Evolutionary conservation across 1,140 invertebrate genomes (phyloP).

Genomic region (Microplitis demolitor): DNA sequence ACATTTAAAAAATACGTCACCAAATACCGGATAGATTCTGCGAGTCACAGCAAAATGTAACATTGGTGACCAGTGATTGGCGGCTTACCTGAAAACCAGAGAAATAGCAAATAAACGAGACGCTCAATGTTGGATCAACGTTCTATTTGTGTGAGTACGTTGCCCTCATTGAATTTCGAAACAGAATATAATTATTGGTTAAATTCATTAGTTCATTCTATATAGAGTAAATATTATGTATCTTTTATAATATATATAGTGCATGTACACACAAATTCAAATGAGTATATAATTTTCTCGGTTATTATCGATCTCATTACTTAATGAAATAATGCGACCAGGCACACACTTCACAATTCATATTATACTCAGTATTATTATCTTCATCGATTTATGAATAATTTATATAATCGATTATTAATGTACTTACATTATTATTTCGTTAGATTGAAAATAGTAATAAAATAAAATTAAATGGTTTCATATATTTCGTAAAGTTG

Average conservation of each 20-base stretch:
- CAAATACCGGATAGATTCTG: background rate
- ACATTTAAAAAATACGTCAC: background rate
- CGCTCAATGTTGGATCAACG: background rate
- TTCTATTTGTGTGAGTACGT: no score
- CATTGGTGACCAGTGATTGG: constrained; percentile 5
- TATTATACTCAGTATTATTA: no score
- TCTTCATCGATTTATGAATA: no score
- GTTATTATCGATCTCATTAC: background rate
- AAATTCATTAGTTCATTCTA: background rate
- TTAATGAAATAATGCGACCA: background rate
- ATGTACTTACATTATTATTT: background rate
- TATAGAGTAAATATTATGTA: background rate
- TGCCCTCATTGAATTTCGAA: background rate
- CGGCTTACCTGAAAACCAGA: constrained; percentile 20
- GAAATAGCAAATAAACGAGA: constrained; percentile 8
- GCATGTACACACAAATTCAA: no score
- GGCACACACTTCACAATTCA: no score
- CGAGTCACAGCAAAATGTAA: background rate
- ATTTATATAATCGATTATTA: background rate
- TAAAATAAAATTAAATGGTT: background rate
- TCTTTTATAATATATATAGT: background rate
- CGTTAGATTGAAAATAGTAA: background rate
- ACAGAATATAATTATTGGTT: constrained; percentile 6
- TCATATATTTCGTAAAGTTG: no score
- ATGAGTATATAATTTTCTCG: no score